Evolutionary conservation across 2,113 vertebrate species (phyloP).

Genomic region (Amphilophus citrinellus): DNA sequence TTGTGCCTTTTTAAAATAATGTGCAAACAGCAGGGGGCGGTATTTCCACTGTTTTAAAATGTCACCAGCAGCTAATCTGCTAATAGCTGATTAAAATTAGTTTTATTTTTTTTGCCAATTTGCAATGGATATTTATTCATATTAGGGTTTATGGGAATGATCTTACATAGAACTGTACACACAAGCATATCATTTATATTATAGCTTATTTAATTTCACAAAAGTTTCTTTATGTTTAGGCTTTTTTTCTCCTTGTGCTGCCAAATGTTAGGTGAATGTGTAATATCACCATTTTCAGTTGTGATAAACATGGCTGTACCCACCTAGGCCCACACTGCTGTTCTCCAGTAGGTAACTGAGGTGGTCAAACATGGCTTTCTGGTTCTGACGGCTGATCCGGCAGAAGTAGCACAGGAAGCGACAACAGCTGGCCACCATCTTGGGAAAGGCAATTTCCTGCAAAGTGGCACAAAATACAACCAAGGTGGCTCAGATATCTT

Average conservation of each 20-base stretch:
- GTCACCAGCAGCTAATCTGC: conserved; percentile 10
- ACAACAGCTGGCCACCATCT: conserved; percentile 99
- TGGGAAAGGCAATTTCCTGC: conserved; percentile 95
- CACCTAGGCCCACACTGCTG: conserved; percentile 96
- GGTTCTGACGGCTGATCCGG: conserved; percentile 97
- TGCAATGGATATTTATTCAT: neutral
- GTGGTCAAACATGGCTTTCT: conserved; percentile 99
- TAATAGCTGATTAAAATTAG: neutral
- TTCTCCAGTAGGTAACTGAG: conserved; percentile 98
- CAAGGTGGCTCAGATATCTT: neutral
- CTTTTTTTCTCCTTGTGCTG: fast-evolving
- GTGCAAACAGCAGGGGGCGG: conserved; percentile 72
- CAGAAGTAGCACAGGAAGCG: conserved; percentile 99
- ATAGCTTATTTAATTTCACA: neutral
- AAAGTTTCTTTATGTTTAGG: neutral
- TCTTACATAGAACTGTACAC: neutral
- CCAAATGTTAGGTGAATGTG: neutral
- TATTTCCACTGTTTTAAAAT: conserved; percentile 41
- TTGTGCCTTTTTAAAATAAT: neutral
- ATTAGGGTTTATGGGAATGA: neutral
- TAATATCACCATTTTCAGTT: neutral
- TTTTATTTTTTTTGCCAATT: conserved; percentile 10
- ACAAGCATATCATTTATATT: neutral
- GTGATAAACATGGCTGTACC: conserved; percentile 36
- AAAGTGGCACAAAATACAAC: conserved; percentile 31